These are phyloP conservation scores for Spea hammondii DNA, from an alignment of 2,797 vertebrate genomes.

Conservation along the genomic window DNA sequence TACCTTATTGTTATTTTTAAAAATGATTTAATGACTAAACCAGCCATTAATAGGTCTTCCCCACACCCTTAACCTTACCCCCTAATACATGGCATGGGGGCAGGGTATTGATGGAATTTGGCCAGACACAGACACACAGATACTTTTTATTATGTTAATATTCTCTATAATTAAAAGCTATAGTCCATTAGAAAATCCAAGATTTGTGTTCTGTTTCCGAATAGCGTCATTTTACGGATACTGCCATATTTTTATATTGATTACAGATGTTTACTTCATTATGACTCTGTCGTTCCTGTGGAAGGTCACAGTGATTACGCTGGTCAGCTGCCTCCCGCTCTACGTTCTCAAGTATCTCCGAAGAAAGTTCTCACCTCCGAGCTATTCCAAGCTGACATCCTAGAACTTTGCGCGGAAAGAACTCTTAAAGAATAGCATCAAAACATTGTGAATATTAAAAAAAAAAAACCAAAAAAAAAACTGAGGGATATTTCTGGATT, in stretches of 20 bases:
- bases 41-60: too few relatives aligned
- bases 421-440: background rate
- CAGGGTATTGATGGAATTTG: too few relatives aligned
- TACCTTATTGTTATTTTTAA: too few relatives aligned
- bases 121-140: too few relatives aligned
- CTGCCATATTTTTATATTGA: background rate
- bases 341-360: conserved; percentile 97
- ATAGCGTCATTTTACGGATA: too few relatives aligned
- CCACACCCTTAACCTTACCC: too few relatives aligned
- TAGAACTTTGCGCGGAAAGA: conserved; percentile 57
- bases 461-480: background rate
- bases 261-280: conserved; percentile 93
- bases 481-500: conserved; percentile 45
- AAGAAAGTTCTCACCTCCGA: conserved; percentile 92
- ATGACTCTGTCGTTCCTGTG: conserved; percentile 91
- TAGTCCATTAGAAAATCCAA: too few relatives aligned
- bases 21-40: too few relatives aligned
- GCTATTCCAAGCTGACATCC: conserved; percentile 93
- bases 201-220: background rate
- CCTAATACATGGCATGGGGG: too few relatives aligned
- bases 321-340: conserved; percentile 96
- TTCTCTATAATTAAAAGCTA: too few relatives aligned
- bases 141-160: too few relatives aligned
- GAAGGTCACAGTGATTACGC: conserved; percentile 96
- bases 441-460: background rate